Evolutionary conservation across 2,888 invertebrate species (phyloP), one percentile per base, ranked within the genome.

Genomic region (Scaptomyza polygonia): DNA sequence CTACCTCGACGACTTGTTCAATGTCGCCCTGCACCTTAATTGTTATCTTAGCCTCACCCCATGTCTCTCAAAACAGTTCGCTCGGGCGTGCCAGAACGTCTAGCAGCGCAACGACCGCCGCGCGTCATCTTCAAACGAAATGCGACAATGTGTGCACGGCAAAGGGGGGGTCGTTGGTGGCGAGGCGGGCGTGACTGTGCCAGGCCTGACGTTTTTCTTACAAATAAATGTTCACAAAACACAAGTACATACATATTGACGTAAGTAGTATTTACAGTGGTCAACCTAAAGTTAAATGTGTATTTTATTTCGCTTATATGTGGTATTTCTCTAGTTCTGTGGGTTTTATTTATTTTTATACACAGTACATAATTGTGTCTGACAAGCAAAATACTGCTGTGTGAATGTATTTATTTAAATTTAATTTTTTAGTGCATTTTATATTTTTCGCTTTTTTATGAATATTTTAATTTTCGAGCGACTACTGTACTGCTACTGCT

Each of bases 101-200:
- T 82, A 73, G 80, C 80, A 74, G 71, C 85, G 61, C 83, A 74
- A 81, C 82, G 67, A 74, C 58, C 77, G 76, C 56, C 74, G 76
- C 68, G 67, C 85, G 85, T 79, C 85, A 84, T 81, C 82, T 81
- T 81, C 71, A 72, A 81, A 79, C 58, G 66, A 67, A 70, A 79
- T 63, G 67, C 74, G 85, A 77, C 80, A 72, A 70, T 51, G 42
- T 58, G 61, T 58, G 58, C n/a, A 6, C 29, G 14, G 7, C 42
- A 21, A 53, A 29, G 14, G 21, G 40, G 45, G 34, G 21, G 36
- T 30, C 32, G 42, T 14, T 4, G 2, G 11, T 6, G 52, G 52
- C 1, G 27, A 4, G n/a, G 61, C 55, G 55, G 62, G 56, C 42
- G 57, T 61, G 58, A 58, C 45, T 56, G 75, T 71, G 62, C 56